Evolutionary conservation across 2,797 vertebrate genomes (phyloP).

Genomic region (Thalassophryne amazonica): DNA sequence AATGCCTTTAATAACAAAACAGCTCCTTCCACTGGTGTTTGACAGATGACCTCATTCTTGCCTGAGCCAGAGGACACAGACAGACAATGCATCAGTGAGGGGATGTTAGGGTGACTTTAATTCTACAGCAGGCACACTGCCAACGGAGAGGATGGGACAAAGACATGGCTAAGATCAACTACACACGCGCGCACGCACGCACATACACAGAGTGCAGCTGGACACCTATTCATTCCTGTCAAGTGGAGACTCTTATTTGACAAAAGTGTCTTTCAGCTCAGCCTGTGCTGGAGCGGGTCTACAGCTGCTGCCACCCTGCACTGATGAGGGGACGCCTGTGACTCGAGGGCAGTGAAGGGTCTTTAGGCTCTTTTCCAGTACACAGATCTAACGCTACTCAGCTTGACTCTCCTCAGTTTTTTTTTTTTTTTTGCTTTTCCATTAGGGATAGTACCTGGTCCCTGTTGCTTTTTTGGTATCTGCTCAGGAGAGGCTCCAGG

Average conservation of each 20-base stretch:
- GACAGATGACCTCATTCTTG: not conserved
- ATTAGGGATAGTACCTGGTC: too few species aligned
- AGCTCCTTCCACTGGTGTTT: not conserved
- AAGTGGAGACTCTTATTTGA: constrained; percentile 58
- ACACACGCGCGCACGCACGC: constrained; percentile 9
- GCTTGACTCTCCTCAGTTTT: too few species aligned
- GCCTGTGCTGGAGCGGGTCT: constrained; percentile 18
- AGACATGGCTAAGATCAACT: constrained; percentile 35
- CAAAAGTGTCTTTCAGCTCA: constrained; percentile 47
- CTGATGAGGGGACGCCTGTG: constrained; percentile 25
- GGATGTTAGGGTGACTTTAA: constrained; percentile 11
- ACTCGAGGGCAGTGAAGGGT: not conserved
- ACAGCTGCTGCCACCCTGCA: constrained; percentile 37
- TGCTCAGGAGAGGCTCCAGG: too few species aligned
- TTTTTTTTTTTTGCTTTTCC: too few species aligned
- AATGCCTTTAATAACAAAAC: not conserved
- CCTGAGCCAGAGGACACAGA: not conserved
- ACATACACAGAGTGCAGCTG: constrained; percentile 57
- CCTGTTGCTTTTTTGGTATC: too few species aligned
- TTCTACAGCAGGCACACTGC: not conserved
- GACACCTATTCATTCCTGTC: constrained; percentile 53
- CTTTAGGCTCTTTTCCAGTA: too few species aligned
- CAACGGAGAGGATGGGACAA: constrained; percentile 21
- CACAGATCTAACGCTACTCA: too few species aligned
- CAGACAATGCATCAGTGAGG: not conserved